Evolutionary conservation across 2,888 invertebrate genomes (phyloP).

Genomic region (Amaurobius ferox): DNA sequence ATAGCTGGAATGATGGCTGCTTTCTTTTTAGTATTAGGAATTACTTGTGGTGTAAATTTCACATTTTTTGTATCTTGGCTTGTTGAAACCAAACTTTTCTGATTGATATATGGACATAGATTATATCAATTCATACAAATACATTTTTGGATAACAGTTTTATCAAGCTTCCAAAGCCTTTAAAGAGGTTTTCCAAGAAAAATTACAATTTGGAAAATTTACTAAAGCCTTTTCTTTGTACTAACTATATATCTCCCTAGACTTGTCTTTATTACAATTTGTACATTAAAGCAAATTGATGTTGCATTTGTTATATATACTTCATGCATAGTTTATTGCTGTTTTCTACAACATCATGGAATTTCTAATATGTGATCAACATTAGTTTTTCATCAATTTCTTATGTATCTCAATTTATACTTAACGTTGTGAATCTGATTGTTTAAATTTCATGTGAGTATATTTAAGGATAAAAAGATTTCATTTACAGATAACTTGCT

Average conservation of each 20-base stretch:
- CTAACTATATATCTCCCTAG: slow-evolving; percentile 29
- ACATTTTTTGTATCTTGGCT: slow-evolving; percentile 84
- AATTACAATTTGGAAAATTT: slow-evolving; percentile 11
- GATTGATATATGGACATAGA: slow-evolving; percentile 23
- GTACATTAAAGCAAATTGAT: slow-evolving; percentile 32
- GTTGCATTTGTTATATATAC: slow-evolving; percentile 54
- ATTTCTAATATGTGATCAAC: slow-evolving; percentile 12
- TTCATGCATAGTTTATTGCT: slow-evolving; percentile 63
- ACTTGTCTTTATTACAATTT: slow-evolving; percentile 44
- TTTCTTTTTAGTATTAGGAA: slow-evolving; percentile 92
- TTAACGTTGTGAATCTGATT: slow-evolving; percentile 16
- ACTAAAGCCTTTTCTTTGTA: slow-evolving; percentile 25
- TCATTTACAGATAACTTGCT: not conserved
- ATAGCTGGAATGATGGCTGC: slow-evolving; percentile 98
- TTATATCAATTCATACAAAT: not conserved
- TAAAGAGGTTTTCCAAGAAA: slow-evolving; percentile 28
- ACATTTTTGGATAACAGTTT: slow-evolving; percentile 13
- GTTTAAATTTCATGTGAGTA: not conserved
- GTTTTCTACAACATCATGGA: slow-evolving; percentile 39
- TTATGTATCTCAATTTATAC: slow-evolving; percentile 33
- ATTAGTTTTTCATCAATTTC: not conserved
- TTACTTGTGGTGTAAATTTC: slow-evolving; percentile 88
- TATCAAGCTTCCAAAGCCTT: slow-evolving; percentile 25
- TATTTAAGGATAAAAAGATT: not conserved
- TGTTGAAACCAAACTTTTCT: slow-evolving; percentile 77